Base-by-base conservation (phyloP, 2,797 vertebrate species). In the Sparus aurata region DNA sequence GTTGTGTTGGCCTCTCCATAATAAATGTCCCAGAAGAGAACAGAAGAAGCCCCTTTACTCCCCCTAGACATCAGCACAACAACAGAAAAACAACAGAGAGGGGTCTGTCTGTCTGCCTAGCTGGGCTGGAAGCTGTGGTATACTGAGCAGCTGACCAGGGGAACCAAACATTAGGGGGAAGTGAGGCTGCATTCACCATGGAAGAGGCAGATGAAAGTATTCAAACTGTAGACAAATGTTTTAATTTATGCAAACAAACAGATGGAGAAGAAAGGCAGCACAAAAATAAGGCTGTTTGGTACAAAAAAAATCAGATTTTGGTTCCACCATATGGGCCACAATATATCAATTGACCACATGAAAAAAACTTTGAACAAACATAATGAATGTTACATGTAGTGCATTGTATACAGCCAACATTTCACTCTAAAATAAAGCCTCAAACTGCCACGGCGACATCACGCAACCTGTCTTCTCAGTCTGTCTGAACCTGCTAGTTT, bases 71-170 rank as follows among this genome's bases (percentile, higher is more conserved):
- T 87, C 74, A 89, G 89, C 89, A 93, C 85, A 93, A 93, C 92
- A 94, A 93, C 92, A 93, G 91, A 88, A 91, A 90, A 93, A 93
- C 90, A 92, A 94, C 92, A 93, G 93, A 94, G 93, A 93, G 83
- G 90, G 87, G 91, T 93, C 92, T 94, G 93, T 94, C 88, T 91
- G 79, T 88, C 88, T 84, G 82, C 70, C 62, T 85, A 85, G 90
- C 80, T 75, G 82, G 84, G 81, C 87, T 92, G 90, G 86, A 87
- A 89, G 89, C 87, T 90, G 89, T 89, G 90, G 89, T 91, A 86
- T 90, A 92, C 87, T 83, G 77, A 92, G 86, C 91, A 93, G 92
- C 92, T 92, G 91, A 94, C 90, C 85, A 91, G 90, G 86, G 90
- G 89, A 94, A 92, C 85, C 78, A 88, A 89, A 90, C 84, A 89